Evolutionary conservation across 1,140 invertebrate genomes (phyloP), one percentile per base, ranked within the genome.

Genomic region (Drosophila rufa): DNA sequence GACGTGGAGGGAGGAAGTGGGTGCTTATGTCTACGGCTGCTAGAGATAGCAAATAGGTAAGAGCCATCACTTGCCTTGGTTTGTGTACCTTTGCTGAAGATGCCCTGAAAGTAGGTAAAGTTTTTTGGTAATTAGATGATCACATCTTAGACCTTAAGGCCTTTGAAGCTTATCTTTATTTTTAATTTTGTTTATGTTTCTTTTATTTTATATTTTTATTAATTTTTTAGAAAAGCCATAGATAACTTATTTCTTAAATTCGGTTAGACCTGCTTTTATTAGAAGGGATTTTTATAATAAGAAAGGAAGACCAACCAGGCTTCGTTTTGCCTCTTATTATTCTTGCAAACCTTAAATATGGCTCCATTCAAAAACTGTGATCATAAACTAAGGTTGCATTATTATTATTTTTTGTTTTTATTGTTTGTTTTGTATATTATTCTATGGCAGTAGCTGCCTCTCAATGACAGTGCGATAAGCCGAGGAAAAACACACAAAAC

Each of bases 391-490:
- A 67, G 56, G 75, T 83, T 83, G 80, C 80, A 74, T 75, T 50
- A 47, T 58, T 36, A 48, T 64, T 64, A 53, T 55, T 64, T 48
- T 66, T 22, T 67, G 27, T 33, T 48, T 25, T 25, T 55, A 55
- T 55, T 45, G 38, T 46, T 75, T 66, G 48, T 64, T 59, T 69
- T 59, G 27, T 66, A 82, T 76, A 73, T 82, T 82, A 58, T 89
- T 80, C 61, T 77, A 45, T 22, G 73, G 64, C 79, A 45, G 67
- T 46, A 80, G 48, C 55, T 9, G 46, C 51, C 53, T n/a, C 57
- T 69, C 61, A 80, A 59, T 75, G 57, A 71, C 68, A 42, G 33
- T 48, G 64, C 70, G 80, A 87, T 86, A 82, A 87, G 80, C 66
- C 46, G 4, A 45, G 47, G 45, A 76, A 61, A 55, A 70, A 70